phyloP scores from a whole-genome alignment of 2,113 vertebrate species.

The Picathartes gymnocephalus region DNA sequence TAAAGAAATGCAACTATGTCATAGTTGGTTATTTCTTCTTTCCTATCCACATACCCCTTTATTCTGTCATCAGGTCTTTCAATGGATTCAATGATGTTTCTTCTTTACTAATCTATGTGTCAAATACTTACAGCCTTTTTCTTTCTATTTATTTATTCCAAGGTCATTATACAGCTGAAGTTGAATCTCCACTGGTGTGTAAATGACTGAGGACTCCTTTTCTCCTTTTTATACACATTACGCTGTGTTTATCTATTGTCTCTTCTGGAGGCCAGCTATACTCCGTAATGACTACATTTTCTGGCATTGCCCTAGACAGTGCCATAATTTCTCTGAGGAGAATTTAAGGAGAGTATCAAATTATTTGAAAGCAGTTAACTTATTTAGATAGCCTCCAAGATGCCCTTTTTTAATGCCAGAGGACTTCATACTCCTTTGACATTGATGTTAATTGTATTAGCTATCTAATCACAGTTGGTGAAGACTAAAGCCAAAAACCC shows the following conservation, averaged over 20 bases:
- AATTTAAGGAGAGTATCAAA: not conserved
- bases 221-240: not conserved
- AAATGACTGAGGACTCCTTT: not conserved
- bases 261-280: not conserved
- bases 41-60: not conserved
- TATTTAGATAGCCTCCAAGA: not conserved
- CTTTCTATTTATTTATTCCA: not conserved
- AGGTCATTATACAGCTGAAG: not conserved
- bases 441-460: not conserved
- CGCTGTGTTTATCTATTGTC: not conserved
- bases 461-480: not conserved
- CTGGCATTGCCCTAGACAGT: not conserved
- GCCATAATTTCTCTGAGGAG: not conserved
- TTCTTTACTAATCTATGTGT: not conserved
- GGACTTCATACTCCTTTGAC: not conserved
- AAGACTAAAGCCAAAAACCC: not conserved
- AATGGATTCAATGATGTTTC: not conserved
- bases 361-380: not conserved
- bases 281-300: not conserved
- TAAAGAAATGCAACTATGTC: not conserved
- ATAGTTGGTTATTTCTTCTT: not conserved
- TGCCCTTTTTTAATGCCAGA: not conserved
- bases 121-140: not conserved
- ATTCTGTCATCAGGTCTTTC: not conserved
- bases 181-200: not conserved